Conservation (phyloP, 2,113 vertebrate genomes). For the Engraulis encrasicolus region DNA sequence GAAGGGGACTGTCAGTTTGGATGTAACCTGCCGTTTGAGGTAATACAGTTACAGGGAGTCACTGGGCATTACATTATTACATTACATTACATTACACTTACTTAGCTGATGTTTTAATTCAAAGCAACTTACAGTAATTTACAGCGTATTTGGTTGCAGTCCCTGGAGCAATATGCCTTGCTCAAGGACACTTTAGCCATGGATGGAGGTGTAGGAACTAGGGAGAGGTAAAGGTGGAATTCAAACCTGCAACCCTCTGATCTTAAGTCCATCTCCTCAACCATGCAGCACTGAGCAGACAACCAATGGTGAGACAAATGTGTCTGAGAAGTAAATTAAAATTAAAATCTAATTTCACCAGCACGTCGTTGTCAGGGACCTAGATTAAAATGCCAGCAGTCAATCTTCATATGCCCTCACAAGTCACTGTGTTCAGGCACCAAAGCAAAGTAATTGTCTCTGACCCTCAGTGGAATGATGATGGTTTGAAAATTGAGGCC, state of each 20-base stretch:
- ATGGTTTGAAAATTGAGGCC: neutral
- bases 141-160: too few species aligned
- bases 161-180: too few species aligned
- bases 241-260: too few species aligned
- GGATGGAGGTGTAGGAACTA: too few species aligned
- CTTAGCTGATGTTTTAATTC: too few species aligned
- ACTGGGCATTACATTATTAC: too few species aligned
- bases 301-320: neutral
- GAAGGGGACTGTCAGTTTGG: neutral
- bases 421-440: neutral
- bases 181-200: too few species aligned
- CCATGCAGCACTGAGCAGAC: neutral
- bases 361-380: neutral
- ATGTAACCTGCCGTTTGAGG: neutral
- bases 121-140: too few species aligned
- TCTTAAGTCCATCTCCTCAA: too few species aligned
- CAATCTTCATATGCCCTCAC: neutral
- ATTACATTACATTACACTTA: too few species aligned
- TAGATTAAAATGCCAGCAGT: conserved; percentile 2
- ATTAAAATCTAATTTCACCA: neutral
- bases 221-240: too few species aligned
- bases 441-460: neutral
- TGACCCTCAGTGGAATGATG: neutral
- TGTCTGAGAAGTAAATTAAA: neutral
- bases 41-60: neutral